Base-by-base conservation (phyloP, 1,140 invertebrate genomes). In the Ceratosolen solmsi region DNA sequence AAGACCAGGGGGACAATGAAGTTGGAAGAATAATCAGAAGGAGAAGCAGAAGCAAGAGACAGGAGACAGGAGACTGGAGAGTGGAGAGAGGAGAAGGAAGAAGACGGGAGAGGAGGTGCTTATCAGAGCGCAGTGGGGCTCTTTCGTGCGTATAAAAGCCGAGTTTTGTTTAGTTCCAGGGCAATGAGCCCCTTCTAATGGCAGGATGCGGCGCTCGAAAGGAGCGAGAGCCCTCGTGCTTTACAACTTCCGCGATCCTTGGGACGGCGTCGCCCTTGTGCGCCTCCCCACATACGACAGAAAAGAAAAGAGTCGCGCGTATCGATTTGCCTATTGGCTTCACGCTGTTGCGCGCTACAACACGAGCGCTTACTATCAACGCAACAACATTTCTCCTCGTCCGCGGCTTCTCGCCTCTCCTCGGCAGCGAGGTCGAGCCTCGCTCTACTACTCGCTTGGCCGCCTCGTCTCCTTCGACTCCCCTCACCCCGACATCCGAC, bases 261-360 rank as follows among this genome's bases (percentile, higher is more conserved):
- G 27, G 8, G 38, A 63, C 70, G n/a, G 41, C 70, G 36, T 51
- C 25, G 15, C 13, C 36, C 41, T 2, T 63, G 8, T 8, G 2
- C 25, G 25, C 30, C 51, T 30, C n/a, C 20, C n/a, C 22, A 33
- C 41, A 20, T n/a, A 46, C 63, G 46, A 51, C 8, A 38, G n/a
- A 46, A 74, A 9, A 46, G 17, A 51, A 54, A 27, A 22, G 70
- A 27, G 20, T 38, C 20, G 46, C 56, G 56, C 30, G 22, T 51
- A 80, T 81, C 60, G 79, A 81, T 81, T 74, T 68, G 22, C 58
- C 79, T 30, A 75, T 81, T 81, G 33, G 72, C 20, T 73, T 71
- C 46, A 72, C 68, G 46, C 46, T 68, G 25, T 58, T 81, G 73
- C 49, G 74, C 46, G 65, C 60, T 0, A 38, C 33, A 3, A n/a